These are phyloP conservation scores for Perizoma flavofasciatum DNA, from an alignment of 2,888 invertebrate species.

Conservation along the genomic window DNA sequence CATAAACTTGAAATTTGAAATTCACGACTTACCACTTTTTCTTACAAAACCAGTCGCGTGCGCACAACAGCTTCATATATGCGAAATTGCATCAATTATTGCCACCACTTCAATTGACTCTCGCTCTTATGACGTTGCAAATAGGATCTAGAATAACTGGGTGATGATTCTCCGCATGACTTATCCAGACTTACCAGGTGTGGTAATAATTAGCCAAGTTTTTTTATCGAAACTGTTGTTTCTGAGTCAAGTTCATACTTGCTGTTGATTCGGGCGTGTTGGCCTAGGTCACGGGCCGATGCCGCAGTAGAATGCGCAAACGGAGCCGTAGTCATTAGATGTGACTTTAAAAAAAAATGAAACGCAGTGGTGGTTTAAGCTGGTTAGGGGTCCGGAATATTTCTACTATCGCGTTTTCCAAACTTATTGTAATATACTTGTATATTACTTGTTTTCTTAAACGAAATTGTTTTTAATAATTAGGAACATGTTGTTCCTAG, in stretches of 20 bases:
- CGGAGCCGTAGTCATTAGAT: too few relatives aligned
- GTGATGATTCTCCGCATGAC: slow-evolving; percentile 27
- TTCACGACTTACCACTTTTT: slow-evolving; percentile 41
- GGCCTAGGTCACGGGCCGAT: slow-evolving; percentile 36
- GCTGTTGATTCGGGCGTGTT: slow-evolving; percentile 48
- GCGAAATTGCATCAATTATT: slow-evolving; percentile 21
- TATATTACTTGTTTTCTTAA: too few relatives aligned
- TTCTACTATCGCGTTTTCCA: too few relatives aligned
- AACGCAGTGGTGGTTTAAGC: too few relatives aligned
- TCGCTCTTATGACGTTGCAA: not conserved
- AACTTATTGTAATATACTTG: too few relatives aligned
- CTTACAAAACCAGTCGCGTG: slow-evolving; percentile 50
- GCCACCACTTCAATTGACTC: slow-evolving; percentile 20
- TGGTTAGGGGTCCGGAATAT: too few relatives aligned
- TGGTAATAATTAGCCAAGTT: slow-evolving; percentile 41
- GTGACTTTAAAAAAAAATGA: too few relatives aligned
- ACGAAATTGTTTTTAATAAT: too few relatives aligned
- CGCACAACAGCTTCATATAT: slow-evolving; percentile 42
- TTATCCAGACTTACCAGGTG: slow-evolving; percentile 40
- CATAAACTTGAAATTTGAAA: slow-evolving; percentile 26
- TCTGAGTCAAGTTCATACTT: slow-evolving; percentile 63
- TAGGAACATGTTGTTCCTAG: too few relatives aligned
- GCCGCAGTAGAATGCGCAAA: too few relatives aligned
- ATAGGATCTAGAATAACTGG: slow-evolving; percentile 13
- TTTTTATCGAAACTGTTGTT: slow-evolving; percentile 40